Evolutionary conservation across 2,888 invertebrate genomes (phyloP).

Genomic region (Chalcosyrphus nemorum): DNA sequence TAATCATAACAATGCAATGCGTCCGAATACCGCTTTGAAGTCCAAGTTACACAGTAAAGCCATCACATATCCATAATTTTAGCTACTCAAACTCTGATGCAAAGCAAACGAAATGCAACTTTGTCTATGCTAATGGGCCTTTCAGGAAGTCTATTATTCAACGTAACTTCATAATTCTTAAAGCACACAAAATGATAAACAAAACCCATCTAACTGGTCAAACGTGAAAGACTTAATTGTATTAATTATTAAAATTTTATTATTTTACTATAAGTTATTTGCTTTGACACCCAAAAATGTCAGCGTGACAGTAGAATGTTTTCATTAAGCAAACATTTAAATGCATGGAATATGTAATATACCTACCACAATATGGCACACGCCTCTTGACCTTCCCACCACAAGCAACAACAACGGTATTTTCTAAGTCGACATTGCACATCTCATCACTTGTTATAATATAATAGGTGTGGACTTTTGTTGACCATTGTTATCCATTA

Average conservation of each 20-base stretch:
- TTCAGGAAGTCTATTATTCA: background rate
- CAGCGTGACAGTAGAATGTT: background rate
- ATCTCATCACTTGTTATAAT: conserved; percentile 4
- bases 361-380: background rate
- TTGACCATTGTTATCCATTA: conserved; percentile 39
- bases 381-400: conserved; percentile 5
- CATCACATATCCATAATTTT: too few species aligned
- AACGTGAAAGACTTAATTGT: background rate
- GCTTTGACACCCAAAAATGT: background rate
- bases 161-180: background rate
- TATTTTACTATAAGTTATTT: background rate
- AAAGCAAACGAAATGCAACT: background rate
- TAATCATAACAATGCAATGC: too few species aligned
- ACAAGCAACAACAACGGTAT: background rate
- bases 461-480: conserved; percentile 43
- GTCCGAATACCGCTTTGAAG: too few species aligned
- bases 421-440: conserved; percentile 22
- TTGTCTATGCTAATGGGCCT: background rate
- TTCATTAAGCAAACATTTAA: background rate
- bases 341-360: conserved; percentile 22
- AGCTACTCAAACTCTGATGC: background rate
- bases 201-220: background rate
- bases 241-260: background rate
- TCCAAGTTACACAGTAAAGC: too few species aligned
- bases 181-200: background rate